Evolutionary conservation across 2,888 invertebrate genomes (phyloP), one percentile per base, ranked within the genome.

Genomic region (Ormyrus nitidulus): DNA sequence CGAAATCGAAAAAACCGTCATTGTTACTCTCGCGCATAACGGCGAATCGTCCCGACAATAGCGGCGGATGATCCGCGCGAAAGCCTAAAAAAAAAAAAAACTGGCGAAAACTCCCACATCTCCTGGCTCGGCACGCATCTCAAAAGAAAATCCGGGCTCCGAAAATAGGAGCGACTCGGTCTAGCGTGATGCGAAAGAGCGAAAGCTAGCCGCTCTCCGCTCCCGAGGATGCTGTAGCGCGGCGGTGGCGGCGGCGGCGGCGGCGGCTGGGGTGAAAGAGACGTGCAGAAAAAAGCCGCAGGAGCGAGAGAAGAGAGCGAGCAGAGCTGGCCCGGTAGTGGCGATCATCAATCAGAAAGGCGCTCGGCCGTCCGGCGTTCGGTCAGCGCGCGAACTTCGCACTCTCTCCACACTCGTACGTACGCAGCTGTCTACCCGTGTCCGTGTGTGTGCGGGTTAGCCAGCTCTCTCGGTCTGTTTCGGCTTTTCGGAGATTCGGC

Each of bases 341-440:
- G 90, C 87, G 89, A 89, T 90, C 90, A 89, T 90, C 90, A 87
- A 87, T 87, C 88, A 88, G 87, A 85, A 86, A 86, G 85, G 87
- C 87, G 86, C 87, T 87, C 88, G 86, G 86, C 87, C 88, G 86
- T 88, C 87, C 88, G 89, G 87, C 88, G 76, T 79, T 81, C 77
- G 80, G 81, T 81, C 79, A 80, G 86, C 86, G 89, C 88, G 89
- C 87, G 88, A 87, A 84, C 77, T 80, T 81, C 80, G 81, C 77
- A 81, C 77, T 81, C 79, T 53, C 19, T 19, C 44, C n/a, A 4
- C 34, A 4, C 34, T 34, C 34, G 34, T 34, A 34, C 34, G 34
- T 34, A 34, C 34, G 44, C 4, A 53, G 48, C 34, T 48, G 11
- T 19, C 11, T 61, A 5, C 11, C 4, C 51, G 34, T 61, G 11